Conservation (phyloP, 2,113 vertebrate genomes). For the Hippocampus abdominalis region DNA sequence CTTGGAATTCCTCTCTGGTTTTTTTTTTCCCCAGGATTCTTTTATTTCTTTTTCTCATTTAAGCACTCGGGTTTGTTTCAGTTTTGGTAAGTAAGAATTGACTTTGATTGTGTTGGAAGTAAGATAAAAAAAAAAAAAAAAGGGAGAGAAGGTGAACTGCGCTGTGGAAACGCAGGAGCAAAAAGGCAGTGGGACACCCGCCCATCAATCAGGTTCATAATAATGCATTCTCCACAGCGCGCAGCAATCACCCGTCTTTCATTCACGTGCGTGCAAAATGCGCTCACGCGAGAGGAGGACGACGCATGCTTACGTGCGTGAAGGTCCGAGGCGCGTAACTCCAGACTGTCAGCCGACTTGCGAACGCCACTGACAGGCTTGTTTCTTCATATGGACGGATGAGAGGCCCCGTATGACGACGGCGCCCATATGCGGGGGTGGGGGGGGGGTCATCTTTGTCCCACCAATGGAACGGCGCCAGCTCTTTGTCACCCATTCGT, state of each 20-base stretch:
- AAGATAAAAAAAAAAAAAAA: too few relatives aligned
- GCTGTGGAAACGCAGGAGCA: constrained; percentile 29
- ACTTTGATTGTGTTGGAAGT: too few relatives aligned
- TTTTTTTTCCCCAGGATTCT: not conserved
- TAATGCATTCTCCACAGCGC: constrained; percentile 45
- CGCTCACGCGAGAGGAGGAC: not conserved
- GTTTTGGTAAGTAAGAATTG: not conserved
- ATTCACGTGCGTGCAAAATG: constrained; percentile 24
- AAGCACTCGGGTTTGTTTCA: not conserved
- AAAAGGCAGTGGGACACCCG: constrained; percentile 30
- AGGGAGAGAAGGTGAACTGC: constrained; percentile 15
- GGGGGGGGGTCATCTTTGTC: constrained; percentile 23
- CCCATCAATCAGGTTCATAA: constrained; percentile 55
- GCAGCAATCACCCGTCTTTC: constrained; percentile 14
- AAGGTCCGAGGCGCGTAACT: constrained; percentile 35
- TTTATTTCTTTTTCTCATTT: not conserved
- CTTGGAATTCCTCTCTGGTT: not conserved
- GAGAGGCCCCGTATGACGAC: constrained; percentile 51
- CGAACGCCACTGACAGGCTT: constrained; percentile 49
- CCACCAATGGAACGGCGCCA: constrained; percentile 46
- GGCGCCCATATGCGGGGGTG: constrained; percentile 34
- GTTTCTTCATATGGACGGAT: constrained; percentile 59
- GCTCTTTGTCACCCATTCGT: constrained; percentile 62
- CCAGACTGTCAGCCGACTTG: constrained; percentile 46
- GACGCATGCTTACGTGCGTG: constrained; percentile 18